These are phyloP conservation scores for Leptopilina boulardi DNA, from an alignment of 1,140 invertebrate genomes.

Conservation along the genomic window DNA sequence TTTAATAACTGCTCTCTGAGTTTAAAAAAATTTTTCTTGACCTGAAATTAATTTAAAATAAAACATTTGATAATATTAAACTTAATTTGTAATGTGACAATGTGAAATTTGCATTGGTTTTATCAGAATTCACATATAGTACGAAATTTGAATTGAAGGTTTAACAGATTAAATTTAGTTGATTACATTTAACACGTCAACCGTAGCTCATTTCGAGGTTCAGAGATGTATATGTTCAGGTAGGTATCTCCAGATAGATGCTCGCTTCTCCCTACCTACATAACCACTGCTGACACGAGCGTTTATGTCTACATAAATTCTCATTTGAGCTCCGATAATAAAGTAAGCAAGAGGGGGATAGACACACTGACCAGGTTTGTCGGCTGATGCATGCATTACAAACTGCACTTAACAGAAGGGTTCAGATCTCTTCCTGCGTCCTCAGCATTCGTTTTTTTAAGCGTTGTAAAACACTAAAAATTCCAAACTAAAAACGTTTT, in stretches of 20 bases:
- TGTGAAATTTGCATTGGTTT: too few relatives aligned
- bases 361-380: conserved; percentile 62
- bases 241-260: conserved; percentile 63
- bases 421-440: background rate
- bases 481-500: too few relatives aligned
- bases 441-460: background rate
- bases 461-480: too few relatives aligned
- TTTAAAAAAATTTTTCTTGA: too few relatives aligned
- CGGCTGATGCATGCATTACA: conserved; percentile 68
- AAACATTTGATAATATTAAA: too few relatives aligned
- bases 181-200: conserved; percentile 29
- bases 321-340: conserved; percentile 73
- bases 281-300: conserved; percentile 67
- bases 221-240: conserved; percentile 42
- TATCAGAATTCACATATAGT: background rate
- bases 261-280: conserved; percentile 61
- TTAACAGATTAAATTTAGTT: conserved; percentile 9
- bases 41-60: too few relatives aligned
- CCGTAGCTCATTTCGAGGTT: background rate
- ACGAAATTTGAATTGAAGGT: background rate
- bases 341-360: conserved; percentile 68
- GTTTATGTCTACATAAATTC: conserved; percentile 74
- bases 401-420: background rate
- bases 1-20: too few relatives aligned
- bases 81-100: too few relatives aligned